Evolutionary conservation across 2,113 vertebrate genomes (phyloP).

Genomic region (Mirounga angustirostris): DNA sequence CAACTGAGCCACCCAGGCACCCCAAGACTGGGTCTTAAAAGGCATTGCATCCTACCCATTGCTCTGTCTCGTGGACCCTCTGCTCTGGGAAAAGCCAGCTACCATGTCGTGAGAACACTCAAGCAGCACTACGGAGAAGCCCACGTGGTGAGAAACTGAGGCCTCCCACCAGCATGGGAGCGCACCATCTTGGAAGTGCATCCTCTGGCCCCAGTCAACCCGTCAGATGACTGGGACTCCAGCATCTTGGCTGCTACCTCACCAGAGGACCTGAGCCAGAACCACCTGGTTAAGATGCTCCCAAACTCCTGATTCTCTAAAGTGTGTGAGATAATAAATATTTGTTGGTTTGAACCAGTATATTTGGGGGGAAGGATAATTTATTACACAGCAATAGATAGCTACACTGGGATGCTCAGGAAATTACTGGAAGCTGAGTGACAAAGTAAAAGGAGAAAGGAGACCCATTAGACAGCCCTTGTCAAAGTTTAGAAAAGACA

Average conservation of each 20-base stretch:
- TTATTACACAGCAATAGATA: not conserved
- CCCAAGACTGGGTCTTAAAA: not conserved
- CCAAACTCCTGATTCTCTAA: not conserved
- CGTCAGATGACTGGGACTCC: not conserved
- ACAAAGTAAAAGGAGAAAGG: not conserved
- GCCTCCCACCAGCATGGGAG: not conserved
- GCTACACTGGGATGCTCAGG: too few relatives aligned
- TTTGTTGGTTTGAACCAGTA: not conserved
- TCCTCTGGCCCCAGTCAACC: not conserved
- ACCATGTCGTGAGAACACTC: not conserved
- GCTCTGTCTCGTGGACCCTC: not conserved
- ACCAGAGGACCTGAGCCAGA: not conserved
- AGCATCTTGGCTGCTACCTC: not conserved
- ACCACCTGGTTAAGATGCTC: not conserved
- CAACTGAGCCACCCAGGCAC: too few relatives aligned
- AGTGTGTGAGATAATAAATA: too few relatives aligned
- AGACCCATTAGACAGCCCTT: not conserved
- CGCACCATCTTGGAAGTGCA: fast-evolving
- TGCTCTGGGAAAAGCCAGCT: not conserved
- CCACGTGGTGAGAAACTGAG: not conserved
- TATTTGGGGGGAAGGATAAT: fast-evolving
- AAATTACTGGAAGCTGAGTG: not conserved
- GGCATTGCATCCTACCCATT: not conserved
- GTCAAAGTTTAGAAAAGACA: not conserved
- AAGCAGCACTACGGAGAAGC: not conserved